These are phyloP conservation scores for Serrognathus titanus DNA, from an alignment of 2,888 invertebrate genomes.

Conservation along the genomic window DNA sequence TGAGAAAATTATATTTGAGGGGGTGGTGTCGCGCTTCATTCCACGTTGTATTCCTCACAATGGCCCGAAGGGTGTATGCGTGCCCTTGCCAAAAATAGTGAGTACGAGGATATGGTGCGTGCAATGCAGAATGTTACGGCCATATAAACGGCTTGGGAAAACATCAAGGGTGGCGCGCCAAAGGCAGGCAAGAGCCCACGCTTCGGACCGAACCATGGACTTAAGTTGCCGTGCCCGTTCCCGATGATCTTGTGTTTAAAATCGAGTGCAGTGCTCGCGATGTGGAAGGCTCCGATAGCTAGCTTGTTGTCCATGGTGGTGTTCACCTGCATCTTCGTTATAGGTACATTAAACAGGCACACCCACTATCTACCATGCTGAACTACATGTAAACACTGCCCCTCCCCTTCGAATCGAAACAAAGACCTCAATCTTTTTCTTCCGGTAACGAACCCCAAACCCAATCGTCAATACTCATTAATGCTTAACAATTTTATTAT, in stretches of 20 bases:
- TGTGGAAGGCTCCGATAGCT: constrained; percentile 42
- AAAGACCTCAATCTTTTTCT: constrained; percentile 29
- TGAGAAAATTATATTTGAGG: constrained; percentile 38
- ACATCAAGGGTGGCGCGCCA: constrained; percentile 24
- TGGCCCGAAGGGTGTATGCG: constrained; percentile 41
- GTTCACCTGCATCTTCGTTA: constrained; percentile 42
- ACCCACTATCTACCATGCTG: constrained; percentile 43
- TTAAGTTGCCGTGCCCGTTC: constrained; percentile 39
- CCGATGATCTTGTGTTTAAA: constrained; percentile 42
- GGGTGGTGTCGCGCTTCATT: constrained; percentile 38
- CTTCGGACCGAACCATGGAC: constrained; percentile 42
- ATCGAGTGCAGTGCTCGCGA: constrained; percentile 37
- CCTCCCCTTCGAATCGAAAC: constrained; percentile 45
- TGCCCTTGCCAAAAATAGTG: constrained; percentile 20
- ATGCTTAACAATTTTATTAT: not conserved
- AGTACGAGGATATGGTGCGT: constrained; percentile 31
- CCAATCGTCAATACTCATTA: too few species aligned
- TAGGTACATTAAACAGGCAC: constrained; percentile 46
- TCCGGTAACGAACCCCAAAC: not conserved
- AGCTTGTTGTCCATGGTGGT: constrained; percentile 40
- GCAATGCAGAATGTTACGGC: constrained; percentile 36
- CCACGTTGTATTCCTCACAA: constrained; percentile 40
- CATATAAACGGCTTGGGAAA: constrained; percentile 27
- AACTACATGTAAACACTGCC: constrained; percentile 49
- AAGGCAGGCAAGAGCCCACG: constrained; percentile 28